Conservation (phyloP, 2,888 invertebrate species). For the Papilio demoleus region DNA sequence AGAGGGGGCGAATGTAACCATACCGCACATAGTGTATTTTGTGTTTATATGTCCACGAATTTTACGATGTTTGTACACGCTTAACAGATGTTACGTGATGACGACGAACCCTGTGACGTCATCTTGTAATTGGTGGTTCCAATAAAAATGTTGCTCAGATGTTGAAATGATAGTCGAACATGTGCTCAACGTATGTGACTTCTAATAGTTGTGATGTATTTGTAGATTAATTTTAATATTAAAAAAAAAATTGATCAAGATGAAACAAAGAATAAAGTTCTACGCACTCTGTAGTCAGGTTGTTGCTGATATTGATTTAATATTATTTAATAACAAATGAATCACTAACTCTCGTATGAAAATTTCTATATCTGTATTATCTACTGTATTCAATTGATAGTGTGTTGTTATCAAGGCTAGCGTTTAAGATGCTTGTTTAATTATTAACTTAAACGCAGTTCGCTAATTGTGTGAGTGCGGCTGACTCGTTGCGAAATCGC, state of each 20-base stretch:
- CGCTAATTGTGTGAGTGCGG: slow-evolving; percentile 50
- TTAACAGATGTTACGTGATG: slow-evolving; percentile 25
- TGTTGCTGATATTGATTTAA: neutral
- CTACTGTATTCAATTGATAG: neutral
- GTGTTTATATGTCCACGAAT: slow-evolving; percentile 31
- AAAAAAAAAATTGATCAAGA: neutral
- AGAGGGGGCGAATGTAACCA: slow-evolving; percentile 48
- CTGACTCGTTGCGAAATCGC: slow-evolving; percentile 48
- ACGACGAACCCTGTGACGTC: slow-evolving; percentile 16
- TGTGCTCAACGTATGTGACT: slow-evolving; percentile 17
- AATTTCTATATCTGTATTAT: neutral
- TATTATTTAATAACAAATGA: neutral
- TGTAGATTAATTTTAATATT: neutral
- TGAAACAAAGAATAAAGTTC: neutral
- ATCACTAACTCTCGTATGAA: neutral
- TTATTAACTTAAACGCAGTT: slow-evolving; percentile 48
- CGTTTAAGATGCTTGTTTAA: slow-evolving; percentile 1
- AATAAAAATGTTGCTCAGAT: slow-evolving; percentile 18
- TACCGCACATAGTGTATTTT: slow-evolving; percentile 28
- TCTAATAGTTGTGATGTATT: slow-evolving; percentile 10
- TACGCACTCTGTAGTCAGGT: neutral
- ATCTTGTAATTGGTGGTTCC: slow-evolving; percentile 24
- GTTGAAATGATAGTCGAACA: slow-evolving; percentile 11
- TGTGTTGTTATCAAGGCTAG: neutral
- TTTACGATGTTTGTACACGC: slow-evolving; percentile 35